phyloP scores from a whole-genome alignment of 1,140 invertebrate species.

The Neoseiulus cucumeris region DNA sequence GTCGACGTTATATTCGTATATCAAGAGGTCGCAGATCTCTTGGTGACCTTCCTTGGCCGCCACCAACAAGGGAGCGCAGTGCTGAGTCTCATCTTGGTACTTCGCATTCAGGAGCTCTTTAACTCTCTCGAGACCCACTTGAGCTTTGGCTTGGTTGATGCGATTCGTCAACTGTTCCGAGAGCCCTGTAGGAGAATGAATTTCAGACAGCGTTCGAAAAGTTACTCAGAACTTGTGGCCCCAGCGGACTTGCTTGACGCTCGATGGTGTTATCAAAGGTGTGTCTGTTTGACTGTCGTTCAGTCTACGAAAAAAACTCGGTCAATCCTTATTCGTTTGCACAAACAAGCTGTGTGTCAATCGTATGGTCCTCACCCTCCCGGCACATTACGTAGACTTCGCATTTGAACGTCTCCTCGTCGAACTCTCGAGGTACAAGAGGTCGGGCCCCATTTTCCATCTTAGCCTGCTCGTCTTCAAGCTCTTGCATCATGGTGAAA shows the following conservation, averaged over 20 bases:
- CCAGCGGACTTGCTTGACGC: no score
- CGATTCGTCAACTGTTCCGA: not conserved
- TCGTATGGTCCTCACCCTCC: not conserved
- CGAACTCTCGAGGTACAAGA: not conserved
- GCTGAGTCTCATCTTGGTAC: not conserved
- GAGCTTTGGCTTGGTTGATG: not conserved
- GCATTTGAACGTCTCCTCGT: not conserved
- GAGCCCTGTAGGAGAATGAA: not conserved
- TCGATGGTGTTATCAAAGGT: no score
- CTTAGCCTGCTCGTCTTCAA: not conserved
- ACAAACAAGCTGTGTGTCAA: no score
- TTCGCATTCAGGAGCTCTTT: not conserved
- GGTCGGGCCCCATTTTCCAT: not conserved
- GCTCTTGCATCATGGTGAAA: not conserved
- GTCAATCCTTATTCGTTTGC: no score
- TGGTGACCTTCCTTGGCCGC: not conserved
- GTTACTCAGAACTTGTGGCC: no score
- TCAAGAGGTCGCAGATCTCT: not conserved
- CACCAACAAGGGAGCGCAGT: not conserved
- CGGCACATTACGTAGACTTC: conserved; percentile 4
- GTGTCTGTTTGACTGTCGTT: no score
- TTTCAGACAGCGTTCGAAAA: no score
- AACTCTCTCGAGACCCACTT: not conserved
- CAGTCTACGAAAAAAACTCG: no score
- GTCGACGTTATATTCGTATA: conserved; percentile 1